These are phyloP conservation scores for Grantiella picta DNA, from an alignment of 2,113 vertebrate species.

Conservation along the genomic window DNA sequence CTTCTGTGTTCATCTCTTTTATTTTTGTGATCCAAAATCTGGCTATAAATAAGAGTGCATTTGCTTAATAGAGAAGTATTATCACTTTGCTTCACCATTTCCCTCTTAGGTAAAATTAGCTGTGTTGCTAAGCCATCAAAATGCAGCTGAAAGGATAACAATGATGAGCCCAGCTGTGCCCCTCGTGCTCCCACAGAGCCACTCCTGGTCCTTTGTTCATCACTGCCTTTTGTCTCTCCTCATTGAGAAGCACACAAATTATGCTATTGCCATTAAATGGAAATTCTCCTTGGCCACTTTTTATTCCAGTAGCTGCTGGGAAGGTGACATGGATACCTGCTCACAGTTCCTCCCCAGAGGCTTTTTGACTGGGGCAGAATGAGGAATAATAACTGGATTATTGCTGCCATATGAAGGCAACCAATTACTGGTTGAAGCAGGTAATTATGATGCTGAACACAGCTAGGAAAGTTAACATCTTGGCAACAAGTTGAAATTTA, in stretches of 20 bases:
- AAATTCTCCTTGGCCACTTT: not conserved
- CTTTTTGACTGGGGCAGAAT: not conserved
- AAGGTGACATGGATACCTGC: not conserved
- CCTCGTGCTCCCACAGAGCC: not conserved
- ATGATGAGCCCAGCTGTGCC: not conserved
- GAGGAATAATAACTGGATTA: not conserved
- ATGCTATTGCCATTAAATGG: not conserved
- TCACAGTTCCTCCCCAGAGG: not conserved
- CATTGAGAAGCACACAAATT: not conserved
- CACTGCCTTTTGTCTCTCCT: not conserved
- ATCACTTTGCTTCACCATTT: not conserved
- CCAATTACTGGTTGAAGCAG: not conserved
- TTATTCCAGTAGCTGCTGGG: not conserved
- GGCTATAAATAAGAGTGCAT: not conserved
- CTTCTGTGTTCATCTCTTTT: not conserved
- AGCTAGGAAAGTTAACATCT: not conserved
- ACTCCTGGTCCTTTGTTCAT: not conserved
- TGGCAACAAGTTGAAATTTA: not conserved
- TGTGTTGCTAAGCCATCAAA: not conserved
- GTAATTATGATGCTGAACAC: not conserved
- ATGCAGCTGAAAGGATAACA: not conserved
- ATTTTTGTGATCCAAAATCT: not conserved
- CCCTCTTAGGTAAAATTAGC: not conserved
- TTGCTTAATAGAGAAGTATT: not conserved
- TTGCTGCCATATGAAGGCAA: not conserved